Evolutionary conservation across 1,140 invertebrate species (phyloP).

Genomic region (Dryas iulia): DNA sequence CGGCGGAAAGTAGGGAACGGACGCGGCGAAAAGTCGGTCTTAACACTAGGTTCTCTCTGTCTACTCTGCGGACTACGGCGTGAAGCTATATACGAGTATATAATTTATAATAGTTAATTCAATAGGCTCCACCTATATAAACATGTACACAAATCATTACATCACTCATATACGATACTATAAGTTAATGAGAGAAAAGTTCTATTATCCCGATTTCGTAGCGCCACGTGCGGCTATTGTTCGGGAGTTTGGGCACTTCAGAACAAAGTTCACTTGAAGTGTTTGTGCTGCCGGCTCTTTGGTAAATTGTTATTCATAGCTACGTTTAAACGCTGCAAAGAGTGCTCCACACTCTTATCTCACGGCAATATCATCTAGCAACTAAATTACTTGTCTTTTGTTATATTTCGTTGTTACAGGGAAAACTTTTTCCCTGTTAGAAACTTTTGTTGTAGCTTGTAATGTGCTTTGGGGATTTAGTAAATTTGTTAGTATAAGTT

Average conservation of each 20-base stretch:
- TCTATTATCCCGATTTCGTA: conserved; percentile 47
- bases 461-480: background rate
- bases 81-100: too few relatives aligned
- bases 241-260: conserved; percentile 71
- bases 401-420: conserved; percentile 23
- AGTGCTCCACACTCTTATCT: conserved; percentile 72
- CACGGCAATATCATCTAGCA: conserved; percentile 60
- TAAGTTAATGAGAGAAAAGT: conserved; percentile 11
- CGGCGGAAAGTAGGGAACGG: too few relatives aligned
- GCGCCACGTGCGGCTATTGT: conserved; percentile 62
- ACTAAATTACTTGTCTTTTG: conserved; percentile 57
- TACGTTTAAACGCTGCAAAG: conserved; percentile 72
- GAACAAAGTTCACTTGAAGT: conserved; percentile 74
- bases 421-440: background rate
- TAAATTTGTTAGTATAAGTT: background rate
- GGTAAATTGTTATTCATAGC: conserved; percentile 78
- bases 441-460: background rate
- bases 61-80: too few relatives aligned
- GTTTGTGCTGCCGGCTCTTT: conserved; percentile 70
- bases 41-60: too few relatives aligned
- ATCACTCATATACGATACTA: conserved; percentile 9
- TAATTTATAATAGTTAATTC: too few relatives aligned
- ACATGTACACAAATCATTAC: too few relatives aligned
- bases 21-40: too few relatives aligned
- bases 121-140: too few relatives aligned